Percentiles rank a stretch among this genome's conserved stretches.
Conservation (phyloP, 2,113 vertebrate species). For the Nanger granti region DNA sequence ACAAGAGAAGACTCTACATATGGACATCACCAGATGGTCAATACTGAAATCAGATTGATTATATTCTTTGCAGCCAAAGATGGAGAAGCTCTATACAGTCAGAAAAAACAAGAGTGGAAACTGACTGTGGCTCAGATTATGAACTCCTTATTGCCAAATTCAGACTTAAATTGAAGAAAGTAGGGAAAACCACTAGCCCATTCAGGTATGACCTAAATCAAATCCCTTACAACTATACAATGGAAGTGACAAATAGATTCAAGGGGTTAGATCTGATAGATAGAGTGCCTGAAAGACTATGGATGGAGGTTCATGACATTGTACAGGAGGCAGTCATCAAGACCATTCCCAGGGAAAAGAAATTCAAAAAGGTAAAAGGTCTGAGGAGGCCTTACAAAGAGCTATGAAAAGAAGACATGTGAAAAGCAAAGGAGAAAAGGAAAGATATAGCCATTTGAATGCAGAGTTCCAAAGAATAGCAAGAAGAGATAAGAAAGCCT, state of each 20-base stretch:
- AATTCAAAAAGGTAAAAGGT: background rate
- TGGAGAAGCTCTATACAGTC: background rate
- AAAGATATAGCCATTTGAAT: background rate
- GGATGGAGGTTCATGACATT: rapidly evolving
- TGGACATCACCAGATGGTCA: background rate
- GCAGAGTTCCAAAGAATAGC: background rate
- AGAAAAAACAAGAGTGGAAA: background rate
- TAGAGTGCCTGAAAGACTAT: background rate
- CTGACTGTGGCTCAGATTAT: background rate
- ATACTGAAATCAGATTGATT: background rate
- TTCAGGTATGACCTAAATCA: background rate
- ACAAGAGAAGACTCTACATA: background rate
- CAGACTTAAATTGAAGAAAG: background rate
- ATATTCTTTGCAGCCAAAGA: background rate
- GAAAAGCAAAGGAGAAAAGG: background rate
- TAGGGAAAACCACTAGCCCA: background rate
- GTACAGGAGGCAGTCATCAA: background rate
- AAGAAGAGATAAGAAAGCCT: background rate
- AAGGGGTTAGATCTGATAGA: background rate
- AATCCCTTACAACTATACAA: background rate
- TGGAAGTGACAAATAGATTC: background rate
- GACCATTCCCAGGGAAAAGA: background rate
- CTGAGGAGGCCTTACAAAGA: background rate
- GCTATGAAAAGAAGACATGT: background rate
- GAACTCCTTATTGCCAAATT: background rate